phyloP scores from a whole-genome alignment of 64 coral and sea anemone genomes.

The Montipora efflorescens region DNA sequence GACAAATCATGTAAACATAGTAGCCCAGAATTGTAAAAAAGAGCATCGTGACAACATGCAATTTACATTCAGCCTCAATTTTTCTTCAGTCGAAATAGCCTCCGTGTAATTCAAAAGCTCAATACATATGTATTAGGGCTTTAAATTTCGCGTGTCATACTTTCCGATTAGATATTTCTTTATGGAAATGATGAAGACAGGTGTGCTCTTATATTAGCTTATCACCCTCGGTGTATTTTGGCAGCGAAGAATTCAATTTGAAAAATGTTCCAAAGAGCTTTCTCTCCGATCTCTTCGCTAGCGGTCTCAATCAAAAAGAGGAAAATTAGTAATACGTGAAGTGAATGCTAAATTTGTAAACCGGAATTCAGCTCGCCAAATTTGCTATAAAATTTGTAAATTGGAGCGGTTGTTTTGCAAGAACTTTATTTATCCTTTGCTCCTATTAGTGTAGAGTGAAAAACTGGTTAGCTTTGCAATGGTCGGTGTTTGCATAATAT shows the following conservation, averaged over 20 bases:
- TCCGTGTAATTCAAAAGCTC: not conserved
- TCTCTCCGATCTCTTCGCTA: not conserved
- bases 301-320: slow-evolving; percentile 6
- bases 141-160: slow-evolving; percentile 39
- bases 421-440: slow-evolving; percentile 29
- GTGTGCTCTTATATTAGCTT: not conserved
- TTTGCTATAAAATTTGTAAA: slow-evolving; percentile 66
- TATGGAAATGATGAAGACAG: slow-evolving; percentile 17
- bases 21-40: not conserved
- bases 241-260: slow-evolving; percentile 10
- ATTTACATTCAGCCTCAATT: not conserved
- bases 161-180: not conserved
- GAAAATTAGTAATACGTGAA: not conserved
- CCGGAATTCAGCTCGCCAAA: slow-evolving; percentile 48
- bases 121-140: slow-evolving; percentile 36
- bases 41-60: not conserved
- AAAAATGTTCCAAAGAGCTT: not conserved
- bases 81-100: slow-evolving; percentile 7
- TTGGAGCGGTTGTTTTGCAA: slow-evolving; percentile 38
- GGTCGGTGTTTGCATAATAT: slow-evolving; percentile 45
- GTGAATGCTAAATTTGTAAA: slow-evolving; percentile 17
- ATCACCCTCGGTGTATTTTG: slow-evolving; percentile 27
- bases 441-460: slow-evolving; percentile 56
- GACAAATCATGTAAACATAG: not conserved
- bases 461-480: slow-evolving; percentile 62